Conservation (phyloP, 2,113 vertebrate genomes). For the Tursiops truncatus region DNA sequence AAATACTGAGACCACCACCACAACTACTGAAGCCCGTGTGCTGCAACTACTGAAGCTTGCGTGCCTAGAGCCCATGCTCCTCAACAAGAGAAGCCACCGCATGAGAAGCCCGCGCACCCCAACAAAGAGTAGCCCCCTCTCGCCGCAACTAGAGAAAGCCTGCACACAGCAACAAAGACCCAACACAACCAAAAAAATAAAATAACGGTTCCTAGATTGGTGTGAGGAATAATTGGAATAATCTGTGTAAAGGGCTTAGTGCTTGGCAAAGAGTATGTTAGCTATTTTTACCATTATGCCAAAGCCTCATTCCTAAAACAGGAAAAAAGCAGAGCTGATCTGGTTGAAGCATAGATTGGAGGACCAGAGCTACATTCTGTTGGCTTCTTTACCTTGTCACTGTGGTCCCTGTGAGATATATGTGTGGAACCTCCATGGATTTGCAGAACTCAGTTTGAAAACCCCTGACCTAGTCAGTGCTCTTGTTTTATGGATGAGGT, state of each 20-base stretch:
- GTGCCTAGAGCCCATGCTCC: no score
- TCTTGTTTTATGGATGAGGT: slow-evolving; percentile 30
- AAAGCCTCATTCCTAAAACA: slow-evolving; percentile 8
- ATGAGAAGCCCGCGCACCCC: no score
- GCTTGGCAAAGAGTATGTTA: background rate
- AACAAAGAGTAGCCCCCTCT: no score
- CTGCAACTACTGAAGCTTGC: no score
- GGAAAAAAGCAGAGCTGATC: background rate
- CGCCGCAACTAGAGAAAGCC: no score
- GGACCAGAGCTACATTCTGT: background rate
- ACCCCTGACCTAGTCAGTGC: slow-evolving; percentile 8
- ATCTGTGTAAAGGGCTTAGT: slow-evolving; percentile 8
- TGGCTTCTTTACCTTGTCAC: background rate
- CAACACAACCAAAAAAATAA: no score
- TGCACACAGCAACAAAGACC: no score
- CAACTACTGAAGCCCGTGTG: no score
- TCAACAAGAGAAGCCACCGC: no score
- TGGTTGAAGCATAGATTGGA: background rate
- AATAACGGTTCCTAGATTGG: background rate
- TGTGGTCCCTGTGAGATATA: background rate
- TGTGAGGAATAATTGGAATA: slow-evolving; percentile 39
- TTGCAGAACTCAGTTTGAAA: slow-evolving; percentile 49
- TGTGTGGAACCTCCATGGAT: background rate
- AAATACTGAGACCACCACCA: no score
- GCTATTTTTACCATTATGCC: slow-evolving; percentile 8